Percentiles rank a stretch among this genome's conserved stretches.
These are phyloP conservation scores for Protophormia terraenovae DNA, from an alignment of 2,888 invertebrate genomes.

Conservation along the genomic window DNA sequence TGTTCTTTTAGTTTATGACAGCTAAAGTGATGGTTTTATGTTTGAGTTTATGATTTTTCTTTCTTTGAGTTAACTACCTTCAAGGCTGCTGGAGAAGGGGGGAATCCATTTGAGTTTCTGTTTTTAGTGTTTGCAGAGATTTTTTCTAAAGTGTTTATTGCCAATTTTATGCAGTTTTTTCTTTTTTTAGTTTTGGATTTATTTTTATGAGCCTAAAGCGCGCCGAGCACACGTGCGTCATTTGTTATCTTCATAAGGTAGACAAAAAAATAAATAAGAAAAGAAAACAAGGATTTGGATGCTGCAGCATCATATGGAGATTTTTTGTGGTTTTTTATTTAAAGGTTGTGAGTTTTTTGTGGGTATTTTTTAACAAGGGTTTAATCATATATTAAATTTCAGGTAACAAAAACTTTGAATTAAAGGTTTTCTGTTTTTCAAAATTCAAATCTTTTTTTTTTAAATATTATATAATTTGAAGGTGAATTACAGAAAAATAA, in stretches of 20 bases:
- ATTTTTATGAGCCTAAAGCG: conserved; percentile 44
- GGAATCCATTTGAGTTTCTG: background rate
- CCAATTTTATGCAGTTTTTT: conserved; percentile 35
- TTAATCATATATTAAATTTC: conserved; percentile 25
- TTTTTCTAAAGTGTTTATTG: background rate
- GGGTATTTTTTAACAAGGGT: conserved; percentile 22
- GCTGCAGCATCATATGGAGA: conserved; percentile 35
- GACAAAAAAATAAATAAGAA: background rate
- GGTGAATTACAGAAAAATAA: too few species aligned
- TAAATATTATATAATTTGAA: too few species aligned
- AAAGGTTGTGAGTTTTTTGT: background rate
- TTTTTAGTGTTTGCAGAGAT: conserved; percentile 16
- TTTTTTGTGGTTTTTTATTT: conserved; percentile 3
- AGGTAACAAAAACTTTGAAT: conserved; percentile 13
- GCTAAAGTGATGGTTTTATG: conserved; percentile 61
- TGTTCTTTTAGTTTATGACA: conserved; percentile 52
- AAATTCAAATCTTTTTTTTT: too few species aligned
- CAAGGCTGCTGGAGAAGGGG: background rate
- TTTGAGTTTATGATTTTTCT: conserved; percentile 26
- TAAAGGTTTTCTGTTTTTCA: too few species aligned
- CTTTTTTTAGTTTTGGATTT: conserved; percentile 24
- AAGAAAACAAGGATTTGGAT: conserved; percentile 36
- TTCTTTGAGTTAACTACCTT: background rate
- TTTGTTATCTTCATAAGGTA: conserved; percentile 41
- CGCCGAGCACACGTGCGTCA: conserved; percentile 69